Evolutionary conservation across 2,888 invertebrate genomes (phyloP).

Genomic region (Perdita meconis): DNA sequence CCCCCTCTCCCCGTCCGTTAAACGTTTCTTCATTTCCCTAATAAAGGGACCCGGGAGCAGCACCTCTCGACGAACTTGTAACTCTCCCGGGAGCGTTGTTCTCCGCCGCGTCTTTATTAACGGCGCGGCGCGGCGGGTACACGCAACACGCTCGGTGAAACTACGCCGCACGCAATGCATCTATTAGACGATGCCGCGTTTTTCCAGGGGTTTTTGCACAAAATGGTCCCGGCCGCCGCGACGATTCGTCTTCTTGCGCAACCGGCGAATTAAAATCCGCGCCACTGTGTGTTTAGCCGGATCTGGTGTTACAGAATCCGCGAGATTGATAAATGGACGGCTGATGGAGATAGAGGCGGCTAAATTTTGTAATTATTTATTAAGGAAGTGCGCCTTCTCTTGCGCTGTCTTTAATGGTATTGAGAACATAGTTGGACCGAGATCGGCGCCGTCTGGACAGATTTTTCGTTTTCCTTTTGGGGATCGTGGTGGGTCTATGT

Average conservation of each 20-base stretch:
- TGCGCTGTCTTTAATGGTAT: too few species aligned
- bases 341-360: too few species aligned
- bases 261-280: background rate
- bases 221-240: background rate
- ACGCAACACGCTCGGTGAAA: constrained; percentile 23
- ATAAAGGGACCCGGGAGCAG: constrained; percentile 18
- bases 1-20: constrained; percentile 25
- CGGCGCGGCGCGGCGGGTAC: constrained; percentile 1
- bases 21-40: constrained; percentile 33
- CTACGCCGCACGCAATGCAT: constrained; percentile 7
- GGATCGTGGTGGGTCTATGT: too few species aligned
- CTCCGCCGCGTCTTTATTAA: constrained; percentile 18
- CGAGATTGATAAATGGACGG: background rate
- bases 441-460: too few species aligned
- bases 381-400: too few species aligned
- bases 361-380: too few species aligned
- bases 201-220: constrained; percentile 5
- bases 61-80: constrained; percentile 6
- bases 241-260: background rate
- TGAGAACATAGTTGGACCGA: too few species aligned
- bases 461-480: too few species aligned
- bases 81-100: too few species aligned
- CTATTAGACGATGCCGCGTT: constrained; percentile 7
- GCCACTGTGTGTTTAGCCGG: background rate
- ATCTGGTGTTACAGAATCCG: background rate